Evolutionary conservation across 2,888 invertebrate genomes (phyloP).

Genomic region (Acanthosepion esculentum): DNA sequence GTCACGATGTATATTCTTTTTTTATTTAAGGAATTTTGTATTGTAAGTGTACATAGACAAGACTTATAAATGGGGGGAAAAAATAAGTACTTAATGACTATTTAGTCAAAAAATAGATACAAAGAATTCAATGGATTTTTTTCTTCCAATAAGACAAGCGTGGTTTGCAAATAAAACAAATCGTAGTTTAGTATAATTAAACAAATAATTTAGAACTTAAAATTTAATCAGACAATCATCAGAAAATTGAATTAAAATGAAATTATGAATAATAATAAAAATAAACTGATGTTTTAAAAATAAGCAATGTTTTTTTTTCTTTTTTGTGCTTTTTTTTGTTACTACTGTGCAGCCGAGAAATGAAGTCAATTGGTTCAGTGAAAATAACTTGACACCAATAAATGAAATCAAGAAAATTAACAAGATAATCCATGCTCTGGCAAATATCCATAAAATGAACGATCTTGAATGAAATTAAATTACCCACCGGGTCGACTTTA

Average conservation of each 20-base stretch:
- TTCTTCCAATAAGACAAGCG: too few relatives aligned
- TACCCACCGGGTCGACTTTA: conserved; percentile 90
- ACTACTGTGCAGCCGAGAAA: not conserved
- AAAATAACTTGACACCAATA: not conserved
- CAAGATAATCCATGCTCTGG: not conserved
- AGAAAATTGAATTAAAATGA: not conserved
- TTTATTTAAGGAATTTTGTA: too few relatives aligned
- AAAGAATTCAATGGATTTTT: too few relatives aligned
- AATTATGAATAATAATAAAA: not conserved
- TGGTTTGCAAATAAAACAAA: too few relatives aligned
- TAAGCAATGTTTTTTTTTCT: too few relatives aligned
- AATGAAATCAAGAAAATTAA: not conserved
- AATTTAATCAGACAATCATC: not conserved
- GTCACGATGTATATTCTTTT: too few relatives aligned
- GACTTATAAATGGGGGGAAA: too few relatives aligned
- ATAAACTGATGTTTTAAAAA: not conserved
- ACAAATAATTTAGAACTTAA: not conserved
- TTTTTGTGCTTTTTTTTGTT: too few relatives aligned
- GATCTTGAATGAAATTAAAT: not conserved
- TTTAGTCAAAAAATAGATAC: too few relatives aligned
- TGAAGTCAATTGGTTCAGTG: not conserved
- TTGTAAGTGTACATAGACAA: too few relatives aligned
- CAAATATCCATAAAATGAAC: not conserved
- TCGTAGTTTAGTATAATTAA: not conserved
- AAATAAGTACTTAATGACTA: too few relatives aligned